A percentile compares a stretch with the other conserved stretches of the same genome.
Evolutionary conservation across 2,113 vertebrate genomes (phyloP).

Genomic region (Rhineura floridana): DNA sequence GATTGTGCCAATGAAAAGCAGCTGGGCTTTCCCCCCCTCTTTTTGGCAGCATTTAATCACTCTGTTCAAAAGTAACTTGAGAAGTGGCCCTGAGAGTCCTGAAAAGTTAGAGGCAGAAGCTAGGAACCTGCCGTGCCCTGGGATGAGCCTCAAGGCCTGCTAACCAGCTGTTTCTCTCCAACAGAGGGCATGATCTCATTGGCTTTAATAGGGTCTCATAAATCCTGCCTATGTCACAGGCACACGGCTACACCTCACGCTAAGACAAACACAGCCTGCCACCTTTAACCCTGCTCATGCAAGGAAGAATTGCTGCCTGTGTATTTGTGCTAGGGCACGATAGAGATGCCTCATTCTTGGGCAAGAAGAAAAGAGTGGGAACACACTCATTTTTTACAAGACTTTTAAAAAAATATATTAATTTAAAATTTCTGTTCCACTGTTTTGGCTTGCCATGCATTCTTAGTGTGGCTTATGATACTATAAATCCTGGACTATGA

Average conservation of each 20-base stretch:
- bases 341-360: neutral
- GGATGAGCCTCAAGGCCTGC: neutral
- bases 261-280: slow-evolving; percentile 30
- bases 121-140: neutral
- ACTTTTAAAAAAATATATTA: neutral
- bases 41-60: slow-evolving; percentile 11
- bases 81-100: slow-evolving; percentile 4
- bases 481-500: neutral
- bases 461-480: neutral
- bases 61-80: slow-evolving; percentile 17
- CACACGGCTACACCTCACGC: slow-evolving; percentile 35
- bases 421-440: no score
- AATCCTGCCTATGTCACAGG: slow-evolving; percentile 34
- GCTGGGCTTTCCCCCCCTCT: neutral
- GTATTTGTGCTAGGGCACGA: neutral
- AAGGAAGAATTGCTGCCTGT: neutral
- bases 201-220: slow-evolving; percentile 35
- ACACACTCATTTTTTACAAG: neutral
- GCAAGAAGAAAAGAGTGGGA: neutral
- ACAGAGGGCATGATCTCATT: neutral
- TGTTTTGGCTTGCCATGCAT: neutral
- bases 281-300: slow-evolving; percentile 22
- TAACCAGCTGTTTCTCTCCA: slow-evolving; percentile 1
- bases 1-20: neutral
- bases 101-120: slow-evolving; percentile 7